Conservation (phyloP, 2,888 invertebrate genomes). For the Prostheceraeus crozeri region DNA sequence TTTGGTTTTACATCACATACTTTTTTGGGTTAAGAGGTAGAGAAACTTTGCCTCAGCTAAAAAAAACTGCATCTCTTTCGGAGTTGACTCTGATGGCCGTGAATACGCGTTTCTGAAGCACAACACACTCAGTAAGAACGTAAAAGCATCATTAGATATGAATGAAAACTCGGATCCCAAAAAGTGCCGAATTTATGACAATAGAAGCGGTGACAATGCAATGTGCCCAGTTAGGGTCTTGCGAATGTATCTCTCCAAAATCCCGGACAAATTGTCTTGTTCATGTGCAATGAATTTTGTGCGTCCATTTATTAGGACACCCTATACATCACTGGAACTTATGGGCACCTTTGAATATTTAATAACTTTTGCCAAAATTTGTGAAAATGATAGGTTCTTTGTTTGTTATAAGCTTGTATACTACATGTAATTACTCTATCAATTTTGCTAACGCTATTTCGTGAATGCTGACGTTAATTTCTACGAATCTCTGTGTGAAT, state of each 20-base stretch:
- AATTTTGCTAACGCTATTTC: too few species aligned
- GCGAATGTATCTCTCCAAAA: constrained; percentile 9
- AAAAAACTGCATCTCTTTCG: constrained; percentile 21
- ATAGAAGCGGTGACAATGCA: constrained; percentile 26
- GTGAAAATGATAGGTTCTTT: too few species aligned
- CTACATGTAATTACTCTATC: too few species aligned
- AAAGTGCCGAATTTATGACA: constrained; percentile 23
- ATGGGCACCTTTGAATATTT: too few species aligned
- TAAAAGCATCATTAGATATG: constrained; percentile 23
- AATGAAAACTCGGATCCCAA: constrained; percentile 27
- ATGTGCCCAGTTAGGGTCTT: constrained; percentile 17
- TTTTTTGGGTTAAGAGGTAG: constrained; percentile 23
- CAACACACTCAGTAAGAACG: constrained; percentile 12
- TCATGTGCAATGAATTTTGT: too few species aligned
- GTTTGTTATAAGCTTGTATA: too few species aligned
- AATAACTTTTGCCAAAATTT: too few species aligned
- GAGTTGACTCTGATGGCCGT: constrained; percentile 24
- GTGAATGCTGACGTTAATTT: too few species aligned
- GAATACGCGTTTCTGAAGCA: constrained; percentile 19
- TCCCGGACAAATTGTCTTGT: too few species aligned
- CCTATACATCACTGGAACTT: too few species aligned
- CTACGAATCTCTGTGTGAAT: too few species aligned
- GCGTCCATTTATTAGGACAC: too few species aligned
- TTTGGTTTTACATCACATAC: constrained; percentile 26
- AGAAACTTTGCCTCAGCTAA: constrained; percentile 29